A percentile compares a stretch with the other conserved stretches of the same genome.
phyloP scores from a whole-genome alignment of 2,888 invertebrate species.

The Bombylius major region DNA sequence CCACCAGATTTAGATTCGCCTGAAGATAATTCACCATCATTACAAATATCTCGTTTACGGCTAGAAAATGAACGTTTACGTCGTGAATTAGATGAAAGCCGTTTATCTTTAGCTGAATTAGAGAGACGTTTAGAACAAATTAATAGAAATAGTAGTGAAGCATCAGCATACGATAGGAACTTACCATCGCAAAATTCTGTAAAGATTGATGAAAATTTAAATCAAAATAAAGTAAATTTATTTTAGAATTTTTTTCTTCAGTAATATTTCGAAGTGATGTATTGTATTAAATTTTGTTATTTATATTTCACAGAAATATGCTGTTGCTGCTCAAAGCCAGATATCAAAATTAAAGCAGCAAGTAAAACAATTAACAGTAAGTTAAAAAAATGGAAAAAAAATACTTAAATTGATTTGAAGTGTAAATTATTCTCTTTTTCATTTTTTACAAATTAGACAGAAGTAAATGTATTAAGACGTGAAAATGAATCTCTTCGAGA shows the following conservation, averaged over 20 bases:
- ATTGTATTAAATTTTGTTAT: neutral
- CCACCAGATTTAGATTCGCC: slow-evolving; percentile 32
- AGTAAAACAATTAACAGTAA: slow-evolving; percentile 55
- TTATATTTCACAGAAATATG: slow-evolving; percentile 40
- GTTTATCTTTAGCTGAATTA: slow-evolving; percentile 41
- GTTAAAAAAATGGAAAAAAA: slow-evolving; percentile 12
- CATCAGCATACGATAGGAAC: slow-evolving; percentile 39
- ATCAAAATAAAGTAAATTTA: slow-evolving; percentile 41
- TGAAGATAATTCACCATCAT: slow-evolving; percentile 26
- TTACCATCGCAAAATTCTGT: slow-evolving; percentile 29
- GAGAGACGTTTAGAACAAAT: slow-evolving; percentile 42
- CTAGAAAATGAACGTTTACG: slow-evolving; percentile 38
- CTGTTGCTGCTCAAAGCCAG: slow-evolving; percentile 47
- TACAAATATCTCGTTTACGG: slow-evolving; percentile 26
- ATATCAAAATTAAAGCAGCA: slow-evolving; percentile 54
- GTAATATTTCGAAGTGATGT: no score
- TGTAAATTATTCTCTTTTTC: neutral
- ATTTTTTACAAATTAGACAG: slow-evolving; percentile 31
- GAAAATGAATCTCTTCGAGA: slow-evolving; percentile 42
- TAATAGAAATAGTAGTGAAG: slow-evolving; percentile 30
- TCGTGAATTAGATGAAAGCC: slow-evolving; percentile 42
- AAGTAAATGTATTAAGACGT: slow-evolving; percentile 38
- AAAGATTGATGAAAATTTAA: slow-evolving; percentile 47
- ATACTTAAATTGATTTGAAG: neutral
- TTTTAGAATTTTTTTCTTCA: neutral